A percentile compares a stretch with the other conserved stretches of the same genome.
These are phyloP conservation scores for Drosophila multiciliata DNA, from an alignment of 2,888 invertebrate species.

Conservation along the genomic window DNA sequence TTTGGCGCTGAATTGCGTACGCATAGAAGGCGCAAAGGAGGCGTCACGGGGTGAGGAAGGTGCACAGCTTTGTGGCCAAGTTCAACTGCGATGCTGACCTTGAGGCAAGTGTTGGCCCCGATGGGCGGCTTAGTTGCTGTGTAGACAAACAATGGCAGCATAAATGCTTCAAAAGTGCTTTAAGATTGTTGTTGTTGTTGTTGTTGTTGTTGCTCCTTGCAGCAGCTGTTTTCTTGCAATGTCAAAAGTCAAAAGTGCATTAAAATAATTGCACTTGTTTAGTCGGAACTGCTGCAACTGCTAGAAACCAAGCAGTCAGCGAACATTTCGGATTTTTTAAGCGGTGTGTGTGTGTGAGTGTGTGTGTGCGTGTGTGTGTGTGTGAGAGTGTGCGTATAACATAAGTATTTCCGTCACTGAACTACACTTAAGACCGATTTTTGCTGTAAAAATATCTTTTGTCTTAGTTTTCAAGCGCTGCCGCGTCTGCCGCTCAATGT, in stretches of 20 bases:
- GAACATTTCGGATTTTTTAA: constrained; percentile 44
- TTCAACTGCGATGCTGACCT: constrained; percentile 64
- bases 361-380: constrained; percentile 11
- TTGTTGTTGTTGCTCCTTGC: not conserved
- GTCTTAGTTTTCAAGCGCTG: constrained; percentile 58
- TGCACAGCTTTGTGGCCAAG: constrained; percentile 47
- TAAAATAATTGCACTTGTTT: constrained; percentile 84
- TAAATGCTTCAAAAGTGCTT: constrained; percentile 72
- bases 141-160: constrained; percentile 65
- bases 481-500: constrained; percentile 40
- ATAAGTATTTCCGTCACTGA: constrained; percentile 54
- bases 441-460: constrained; percentile 54
- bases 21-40: constrained; percentile 22
- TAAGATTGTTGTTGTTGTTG: constrained; percentile 48
- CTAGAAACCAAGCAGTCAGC: constrained; percentile 24
- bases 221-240: constrained; percentile 53
- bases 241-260: constrained; percentile 84
- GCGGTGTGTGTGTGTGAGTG: constrained; percentile 11
- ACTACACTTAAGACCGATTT: constrained; percentile 72
- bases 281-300: constrained; percentile 47
- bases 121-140: constrained; percentile 29
- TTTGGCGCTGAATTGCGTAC: constrained; percentile 47
- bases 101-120: constrained; percentile 50
- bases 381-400: constrained; percentile 5
- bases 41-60: constrained; percentile 10